Percentiles rank a stretch among this genome's conserved stretches.
These are phyloP conservation scores for Ibidorhyncha struthersii DNA, from an alignment of 2,113 vertebrate genomes.

Conservation along the genomic window DNA sequence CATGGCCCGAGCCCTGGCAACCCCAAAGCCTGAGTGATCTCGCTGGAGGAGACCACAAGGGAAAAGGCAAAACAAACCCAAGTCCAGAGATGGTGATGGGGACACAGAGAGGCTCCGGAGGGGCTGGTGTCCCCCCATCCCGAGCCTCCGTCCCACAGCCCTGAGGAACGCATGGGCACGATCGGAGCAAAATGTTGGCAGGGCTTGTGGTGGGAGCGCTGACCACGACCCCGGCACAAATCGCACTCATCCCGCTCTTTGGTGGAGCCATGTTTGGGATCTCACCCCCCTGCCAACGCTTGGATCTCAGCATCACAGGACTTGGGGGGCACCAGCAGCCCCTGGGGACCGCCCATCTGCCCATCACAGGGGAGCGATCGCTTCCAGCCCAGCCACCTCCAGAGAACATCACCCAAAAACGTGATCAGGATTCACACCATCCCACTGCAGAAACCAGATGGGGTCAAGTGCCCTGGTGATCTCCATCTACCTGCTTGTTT, in stretches of 20 bases:
- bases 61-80: background rate
- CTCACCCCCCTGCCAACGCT: background rate
- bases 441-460: background rate
- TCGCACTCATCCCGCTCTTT: background rate
- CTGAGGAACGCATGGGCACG: background rate
- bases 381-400: background rate
- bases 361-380: accelerated
- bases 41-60: accelerated
- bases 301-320: background rate
- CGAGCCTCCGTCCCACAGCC: background rate
- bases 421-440: background rate
- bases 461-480: background rate
- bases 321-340: background rate
- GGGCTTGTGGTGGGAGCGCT: background rate
- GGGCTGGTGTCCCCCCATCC: background rate
- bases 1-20: accelerated
- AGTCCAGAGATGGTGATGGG: accelerated
- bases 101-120: background rate
- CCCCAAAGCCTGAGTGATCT: background rate
- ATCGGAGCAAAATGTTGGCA: background rate
- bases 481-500: background rate
- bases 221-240: background rate
- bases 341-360: background rate
- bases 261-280: background rate
- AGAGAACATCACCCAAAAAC: background rate